Evolutionary conservation across 1,140 invertebrate genomes (phyloP).

Genomic region (Chrysomallon squamiferum): DNA sequence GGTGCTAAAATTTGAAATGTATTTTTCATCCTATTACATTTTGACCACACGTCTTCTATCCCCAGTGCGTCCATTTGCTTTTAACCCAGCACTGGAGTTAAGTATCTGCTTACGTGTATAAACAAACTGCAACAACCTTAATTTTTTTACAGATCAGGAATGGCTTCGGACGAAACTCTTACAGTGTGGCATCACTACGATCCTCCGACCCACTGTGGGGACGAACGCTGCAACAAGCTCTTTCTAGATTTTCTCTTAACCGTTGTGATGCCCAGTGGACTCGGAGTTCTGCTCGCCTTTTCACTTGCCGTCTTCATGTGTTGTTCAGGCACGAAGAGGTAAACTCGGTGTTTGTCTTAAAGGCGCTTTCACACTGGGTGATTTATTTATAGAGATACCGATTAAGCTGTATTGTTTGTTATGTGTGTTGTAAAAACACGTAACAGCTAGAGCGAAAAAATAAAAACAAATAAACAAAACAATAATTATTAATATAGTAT

Average conservation of each 20-base stretch:
- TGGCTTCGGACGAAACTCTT: no score
- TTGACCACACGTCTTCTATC: no score
- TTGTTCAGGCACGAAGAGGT: slow-evolving; percentile 20
- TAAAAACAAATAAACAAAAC: neutral
- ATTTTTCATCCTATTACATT: no score
- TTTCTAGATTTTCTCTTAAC: slow-evolving; percentile 33
- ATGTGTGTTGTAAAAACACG: neutral
- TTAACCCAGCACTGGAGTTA: no score
- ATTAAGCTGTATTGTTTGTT: neutral
- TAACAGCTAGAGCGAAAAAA: neutral
- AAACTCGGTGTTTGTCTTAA: no score
- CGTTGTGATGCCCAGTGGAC: slow-evolving; percentile 20
- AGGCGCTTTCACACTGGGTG: neutral
- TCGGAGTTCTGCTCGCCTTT: slow-evolving; percentile 17
- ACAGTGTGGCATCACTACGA: neutral
- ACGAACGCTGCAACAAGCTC: slow-evolving; percentile 22
- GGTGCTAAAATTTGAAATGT: no score
- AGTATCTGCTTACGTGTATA: no score
- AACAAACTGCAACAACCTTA: no score
- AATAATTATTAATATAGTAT: neutral
- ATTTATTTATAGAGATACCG: neutral
- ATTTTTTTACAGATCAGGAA: no score
- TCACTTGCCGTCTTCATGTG: slow-evolving; percentile 24
- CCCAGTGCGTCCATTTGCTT: no score
- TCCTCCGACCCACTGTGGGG: slow-evolving; percentile 24